These are phyloP conservation scores for Dendrolimus pini DNA, from an alignment of 2,888 invertebrate species.

Conservation along the genomic window DNA sequence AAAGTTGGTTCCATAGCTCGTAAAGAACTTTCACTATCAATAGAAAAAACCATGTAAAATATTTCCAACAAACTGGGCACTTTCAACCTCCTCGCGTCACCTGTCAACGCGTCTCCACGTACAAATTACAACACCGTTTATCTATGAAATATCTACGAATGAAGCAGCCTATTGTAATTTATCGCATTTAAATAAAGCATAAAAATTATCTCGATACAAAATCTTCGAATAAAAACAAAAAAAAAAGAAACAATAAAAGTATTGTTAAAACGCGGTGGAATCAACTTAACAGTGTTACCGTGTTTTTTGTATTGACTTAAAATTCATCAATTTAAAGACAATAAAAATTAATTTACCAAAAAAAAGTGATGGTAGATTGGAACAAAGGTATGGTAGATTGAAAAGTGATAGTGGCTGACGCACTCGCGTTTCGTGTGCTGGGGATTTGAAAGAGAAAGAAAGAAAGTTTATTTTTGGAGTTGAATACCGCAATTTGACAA, in stretches of 20 bases:
- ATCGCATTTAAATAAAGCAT: conserved; percentile 68
- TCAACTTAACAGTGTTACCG: neutral
- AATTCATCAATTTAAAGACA: no score
- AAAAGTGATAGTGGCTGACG: no score
- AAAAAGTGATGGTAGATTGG: no score
- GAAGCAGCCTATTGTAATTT: conserved; percentile 54
- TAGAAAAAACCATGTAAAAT: neutral
- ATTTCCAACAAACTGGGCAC: neutral
- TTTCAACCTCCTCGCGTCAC: conserved; percentile 26
- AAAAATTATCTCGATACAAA: conserved; percentile 64
- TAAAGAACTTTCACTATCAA: neutral
- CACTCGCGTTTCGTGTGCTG: no score
- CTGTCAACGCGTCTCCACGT: conserved; percentile 49
- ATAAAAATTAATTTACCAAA: no score
- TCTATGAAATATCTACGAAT: conserved; percentile 54
- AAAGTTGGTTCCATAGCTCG: no score
- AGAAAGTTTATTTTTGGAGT: no score
- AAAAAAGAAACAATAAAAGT: conserved; percentile 57
- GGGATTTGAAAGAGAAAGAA: no score
- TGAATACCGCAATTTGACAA: no score
- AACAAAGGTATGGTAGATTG: no score
- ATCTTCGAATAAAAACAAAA: conserved; percentile 18
- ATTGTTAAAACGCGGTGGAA: neutral
- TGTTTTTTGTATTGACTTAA: neutral
- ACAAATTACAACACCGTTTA: conserved; percentile 58